Conservation (phyloP, 2,888 invertebrate genomes). For the Pseudococcus longispinus region DNA sequence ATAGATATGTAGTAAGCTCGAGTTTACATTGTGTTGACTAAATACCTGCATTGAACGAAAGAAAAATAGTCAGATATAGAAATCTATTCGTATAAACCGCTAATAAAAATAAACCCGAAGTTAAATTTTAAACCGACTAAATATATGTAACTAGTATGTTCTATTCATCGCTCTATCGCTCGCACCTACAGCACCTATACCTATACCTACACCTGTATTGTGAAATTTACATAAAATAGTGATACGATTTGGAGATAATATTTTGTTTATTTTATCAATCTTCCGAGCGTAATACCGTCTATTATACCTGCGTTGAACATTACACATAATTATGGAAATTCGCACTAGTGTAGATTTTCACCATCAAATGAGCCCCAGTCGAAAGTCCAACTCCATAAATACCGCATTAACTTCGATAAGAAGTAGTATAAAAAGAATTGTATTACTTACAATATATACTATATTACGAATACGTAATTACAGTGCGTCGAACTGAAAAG, state of each 20-base stretch:
- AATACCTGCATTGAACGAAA: not conserved
- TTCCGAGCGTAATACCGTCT: conserved; percentile 21
- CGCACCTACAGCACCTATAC: too few relatives aligned
- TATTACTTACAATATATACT: not conserved
- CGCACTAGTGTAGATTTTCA: not conserved
- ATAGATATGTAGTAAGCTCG: too few relatives aligned
- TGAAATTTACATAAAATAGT: conserved; percentile 41
- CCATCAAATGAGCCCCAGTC: not conserved
- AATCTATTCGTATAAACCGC: not conserved
- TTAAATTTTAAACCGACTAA: not conserved
- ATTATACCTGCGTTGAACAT: not conserved
- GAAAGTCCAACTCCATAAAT: not conserved
- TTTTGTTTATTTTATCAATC: conserved; percentile 37
- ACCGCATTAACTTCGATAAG: not conserved
- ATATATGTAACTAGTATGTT: not conserved
- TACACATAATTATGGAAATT: not conserved
- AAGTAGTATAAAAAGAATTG: not conserved
- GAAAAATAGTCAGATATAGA: not conserved
- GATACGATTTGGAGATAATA: not conserved
- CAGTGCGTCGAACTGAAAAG: conserved; percentile 1
- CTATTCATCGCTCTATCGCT: conserved; percentile 17
- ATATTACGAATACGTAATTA: not conserved
- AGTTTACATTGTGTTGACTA: not conserved
- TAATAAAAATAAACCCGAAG: not conserved
- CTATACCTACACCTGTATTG: not conserved